Evolutionary conservation across 2,113 vertebrate species (phyloP).

Genomic region (Terrapene triunguis): DNA sequence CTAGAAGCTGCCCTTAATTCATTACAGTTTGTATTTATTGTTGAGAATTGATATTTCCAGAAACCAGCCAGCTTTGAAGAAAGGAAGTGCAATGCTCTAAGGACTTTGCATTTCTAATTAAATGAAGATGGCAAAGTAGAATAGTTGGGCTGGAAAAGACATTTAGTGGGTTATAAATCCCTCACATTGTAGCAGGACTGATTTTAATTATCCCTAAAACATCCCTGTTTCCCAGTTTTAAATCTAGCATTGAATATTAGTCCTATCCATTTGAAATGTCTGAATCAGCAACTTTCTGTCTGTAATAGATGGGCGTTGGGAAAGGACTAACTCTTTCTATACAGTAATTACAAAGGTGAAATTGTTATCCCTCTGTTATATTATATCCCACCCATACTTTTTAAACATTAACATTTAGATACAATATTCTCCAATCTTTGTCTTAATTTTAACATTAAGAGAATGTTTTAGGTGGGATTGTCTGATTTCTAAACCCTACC

Average conservation of each 20-base stretch:
- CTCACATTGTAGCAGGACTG: background rate
- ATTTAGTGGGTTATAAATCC: background rate
- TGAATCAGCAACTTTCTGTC: background rate
- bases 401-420: background rate
- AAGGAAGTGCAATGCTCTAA: background rate
- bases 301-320: background rate
- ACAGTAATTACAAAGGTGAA: background rate
- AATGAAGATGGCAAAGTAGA: background rate
- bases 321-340: background rate
- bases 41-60: background rate
- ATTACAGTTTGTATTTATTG: background rate
- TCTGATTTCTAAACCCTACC: background rate
- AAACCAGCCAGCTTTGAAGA: background rate
- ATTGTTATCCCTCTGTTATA: background rate
- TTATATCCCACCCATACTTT: background rate
- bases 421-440: background rate
- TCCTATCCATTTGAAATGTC: background rate
- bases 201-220: background rate
- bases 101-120: background rate
- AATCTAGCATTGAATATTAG: background rate
- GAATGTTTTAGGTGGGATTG: background rate
- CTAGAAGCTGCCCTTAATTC: background rate
- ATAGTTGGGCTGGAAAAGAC: background rate
- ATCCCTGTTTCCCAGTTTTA: background rate
- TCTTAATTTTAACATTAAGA: background rate